Percentiles rank a stretch among this genome's conserved stretches.
These are phyloP conservation scores for Imbricaverruca yamaguchii DNA, from an alignment of 2,888 invertebrate genomes.

Conservation along the genomic window DNA sequence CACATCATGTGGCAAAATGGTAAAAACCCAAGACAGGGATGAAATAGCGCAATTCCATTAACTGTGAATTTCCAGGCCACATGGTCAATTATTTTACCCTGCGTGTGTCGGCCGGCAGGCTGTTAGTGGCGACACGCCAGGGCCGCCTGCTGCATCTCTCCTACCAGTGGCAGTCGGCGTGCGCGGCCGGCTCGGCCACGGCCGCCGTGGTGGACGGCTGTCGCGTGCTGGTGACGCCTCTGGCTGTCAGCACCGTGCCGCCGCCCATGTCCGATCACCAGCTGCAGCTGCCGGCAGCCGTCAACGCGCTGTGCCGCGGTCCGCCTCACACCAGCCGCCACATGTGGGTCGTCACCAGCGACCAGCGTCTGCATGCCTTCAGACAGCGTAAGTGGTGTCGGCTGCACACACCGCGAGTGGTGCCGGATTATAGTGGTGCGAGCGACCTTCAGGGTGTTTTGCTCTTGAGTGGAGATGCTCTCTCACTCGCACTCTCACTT, in stretches of 20 bases:
- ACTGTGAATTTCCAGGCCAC: no score
- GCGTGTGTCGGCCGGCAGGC: neutral
- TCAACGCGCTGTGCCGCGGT: neutral
- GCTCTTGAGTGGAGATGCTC: no score
- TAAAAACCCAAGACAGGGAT: no score
- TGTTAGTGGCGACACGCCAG: neutral
- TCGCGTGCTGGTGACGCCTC: constrained; percentile 58
- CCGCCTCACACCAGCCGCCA: neutral
- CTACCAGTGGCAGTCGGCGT: neutral
- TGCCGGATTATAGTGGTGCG: no score
- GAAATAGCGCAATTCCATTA: no score
- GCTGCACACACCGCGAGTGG: neutral
- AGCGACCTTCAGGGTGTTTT: no score
- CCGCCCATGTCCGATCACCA: constrained; percentile 69
- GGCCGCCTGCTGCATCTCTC: neutral
- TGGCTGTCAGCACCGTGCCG: constrained; percentile 64
- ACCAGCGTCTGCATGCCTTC: neutral
- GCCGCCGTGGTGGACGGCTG: constrained; percentile 35
- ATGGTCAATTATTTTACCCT: no score
- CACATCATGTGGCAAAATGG: no score
- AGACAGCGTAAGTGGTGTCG: neutral
- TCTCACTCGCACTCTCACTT: no score
- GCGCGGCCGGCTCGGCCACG: constrained; percentile 23
- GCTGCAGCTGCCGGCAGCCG: constrained; percentile 46
- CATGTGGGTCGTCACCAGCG: neutral